A percentile compares a stretch with the other conserved stretches of the same genome.
Conservation (phyloP, 1,140 invertebrate species). For the Papilio aristodemus region DNA sequence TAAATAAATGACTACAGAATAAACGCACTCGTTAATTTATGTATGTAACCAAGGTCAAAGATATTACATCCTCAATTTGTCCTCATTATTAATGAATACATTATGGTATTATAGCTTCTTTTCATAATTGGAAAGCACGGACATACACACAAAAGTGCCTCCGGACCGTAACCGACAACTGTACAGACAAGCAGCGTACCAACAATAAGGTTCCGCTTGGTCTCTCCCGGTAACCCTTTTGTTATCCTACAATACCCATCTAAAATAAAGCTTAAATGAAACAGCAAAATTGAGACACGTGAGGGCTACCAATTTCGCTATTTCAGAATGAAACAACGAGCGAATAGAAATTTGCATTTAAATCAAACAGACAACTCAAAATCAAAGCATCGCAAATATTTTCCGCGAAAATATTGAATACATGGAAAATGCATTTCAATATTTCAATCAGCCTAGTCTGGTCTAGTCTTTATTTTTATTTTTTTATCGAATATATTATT, state of each 20-base stretch:
- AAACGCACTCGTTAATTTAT: background rate
- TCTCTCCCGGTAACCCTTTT: slow-evolving; percentile 10
- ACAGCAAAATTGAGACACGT: background rate
- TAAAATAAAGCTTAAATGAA: background rate
- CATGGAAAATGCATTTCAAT: background rate
- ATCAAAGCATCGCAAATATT: background rate
- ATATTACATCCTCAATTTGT: background rate
- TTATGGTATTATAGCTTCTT: background rate
- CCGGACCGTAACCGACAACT: slow-evolving; percentile 8
- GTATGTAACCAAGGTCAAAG: background rate
- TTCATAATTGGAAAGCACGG: slow-evolving; percentile 1
- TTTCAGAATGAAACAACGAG: background rate
- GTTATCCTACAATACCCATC: slow-evolving; percentile 4
- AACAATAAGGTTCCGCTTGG: slow-evolving; percentile 21
- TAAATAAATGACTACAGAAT: background rate
- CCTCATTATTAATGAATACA: slow-evolving; percentile 2
- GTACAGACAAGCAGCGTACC: slow-evolving; percentile 9
- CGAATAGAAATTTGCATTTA: background rate
- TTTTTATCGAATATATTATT: background rate
- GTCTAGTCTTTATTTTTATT: background rate
- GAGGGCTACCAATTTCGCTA: background rate
- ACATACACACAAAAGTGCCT: slow-evolving; percentile 5
- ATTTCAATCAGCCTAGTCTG: background rate
- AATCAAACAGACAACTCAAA: background rate
- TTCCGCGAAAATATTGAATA: background rate